phyloP scores from a whole-genome alignment of 2,113 vertebrate genomes.

The Nesospiza acunhae region DNA sequence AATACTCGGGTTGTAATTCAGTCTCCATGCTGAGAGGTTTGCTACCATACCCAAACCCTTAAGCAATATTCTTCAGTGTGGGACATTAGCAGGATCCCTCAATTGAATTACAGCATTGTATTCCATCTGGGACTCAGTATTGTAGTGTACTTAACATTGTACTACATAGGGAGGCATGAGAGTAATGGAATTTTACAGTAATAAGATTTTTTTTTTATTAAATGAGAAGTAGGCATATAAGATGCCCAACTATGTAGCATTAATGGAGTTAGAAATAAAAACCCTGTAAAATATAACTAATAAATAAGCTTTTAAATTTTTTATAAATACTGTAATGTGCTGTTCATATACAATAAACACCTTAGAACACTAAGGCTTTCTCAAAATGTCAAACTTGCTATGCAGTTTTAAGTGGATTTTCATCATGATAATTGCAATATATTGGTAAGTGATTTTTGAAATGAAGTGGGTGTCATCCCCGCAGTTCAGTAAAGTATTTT shows the following conservation, averaged over 20 bases:
- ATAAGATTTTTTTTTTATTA: constrained; percentile 72
- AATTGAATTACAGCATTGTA: constrained; percentile 84
- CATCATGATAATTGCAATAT: background rate
- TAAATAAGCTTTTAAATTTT: constrained; percentile 8
- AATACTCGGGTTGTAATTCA: constrained; percentile 73
- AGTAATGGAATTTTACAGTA: constrained; percentile 78
- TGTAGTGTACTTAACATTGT: constrained; percentile 81
- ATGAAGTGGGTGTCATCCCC: rapidly evolving
- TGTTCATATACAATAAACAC: background rate
- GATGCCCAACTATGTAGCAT: constrained; percentile 36
- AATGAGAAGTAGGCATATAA: constrained; percentile 68
- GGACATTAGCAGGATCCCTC: constrained; percentile 79
- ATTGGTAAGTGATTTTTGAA: background rate
- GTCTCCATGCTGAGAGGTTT: constrained; percentile 76
- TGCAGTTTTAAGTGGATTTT: background rate
- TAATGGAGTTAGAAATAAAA: constrained; percentile 46
- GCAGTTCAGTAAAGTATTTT: background rate
- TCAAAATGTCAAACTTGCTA: constrained; percentile 18
- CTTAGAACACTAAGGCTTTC: background rate
- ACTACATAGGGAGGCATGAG: constrained; percentile 73
- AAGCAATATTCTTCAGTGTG: constrained; percentile 83
- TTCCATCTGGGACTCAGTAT: constrained; percentile 78
- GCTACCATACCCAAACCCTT: constrained; percentile 78
- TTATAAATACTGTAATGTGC: constrained; percentile 12
- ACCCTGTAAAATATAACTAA: background rate